Evolutionary conservation across 1,140 invertebrate species (phyloP).

Genomic region (Patella vulgata): DNA sequence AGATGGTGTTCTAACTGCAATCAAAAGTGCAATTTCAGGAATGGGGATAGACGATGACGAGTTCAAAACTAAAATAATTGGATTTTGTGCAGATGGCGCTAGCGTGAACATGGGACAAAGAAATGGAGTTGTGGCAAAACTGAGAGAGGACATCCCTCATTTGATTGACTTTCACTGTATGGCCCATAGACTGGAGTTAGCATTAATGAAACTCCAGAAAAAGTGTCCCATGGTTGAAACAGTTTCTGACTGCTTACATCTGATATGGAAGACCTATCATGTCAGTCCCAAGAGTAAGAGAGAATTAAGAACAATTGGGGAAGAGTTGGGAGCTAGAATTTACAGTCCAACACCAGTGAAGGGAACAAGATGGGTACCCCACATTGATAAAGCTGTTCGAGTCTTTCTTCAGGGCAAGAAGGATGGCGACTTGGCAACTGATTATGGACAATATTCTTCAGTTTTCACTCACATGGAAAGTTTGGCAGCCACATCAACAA

Average conservation of each 20-base stretch:
- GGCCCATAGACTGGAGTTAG: constrained; percentile 23
- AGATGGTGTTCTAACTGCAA: background rate
- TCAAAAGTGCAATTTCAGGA: background rate
- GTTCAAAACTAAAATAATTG: constrained; percentile 8
- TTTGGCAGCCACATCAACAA: background rate
- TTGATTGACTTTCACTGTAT: constrained; percentile 29
- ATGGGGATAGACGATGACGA: constrained; percentile 5
- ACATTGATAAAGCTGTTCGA: background rate
- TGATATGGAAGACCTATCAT: constrained; percentile 12
- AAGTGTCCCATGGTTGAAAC: background rate
- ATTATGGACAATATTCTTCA: constrained; percentile 4
- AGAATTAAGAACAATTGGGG: background rate
- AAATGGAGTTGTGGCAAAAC: constrained; percentile 25
- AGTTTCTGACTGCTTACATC: background rate
- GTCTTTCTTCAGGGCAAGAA: constrained; percentile 6
- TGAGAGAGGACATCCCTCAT: constrained; percentile 16
- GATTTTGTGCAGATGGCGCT: constrained; percentile 29
- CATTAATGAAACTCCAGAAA: constrained; percentile 5
- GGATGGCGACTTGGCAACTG: background rate
- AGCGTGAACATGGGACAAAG: constrained; percentile 21
- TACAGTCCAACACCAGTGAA: constrained; percentile 6
- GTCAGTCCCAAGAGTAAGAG: constrained; percentile 4
- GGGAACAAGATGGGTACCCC: constrained; percentile 6
- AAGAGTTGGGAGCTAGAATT: constrained; percentile 10
- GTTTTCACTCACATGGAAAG: constrained; percentile 10